phyloP scores from a whole-genome alignment of 2,888 invertebrate species.

The Rhaphigaster nebulosa region DNA sequence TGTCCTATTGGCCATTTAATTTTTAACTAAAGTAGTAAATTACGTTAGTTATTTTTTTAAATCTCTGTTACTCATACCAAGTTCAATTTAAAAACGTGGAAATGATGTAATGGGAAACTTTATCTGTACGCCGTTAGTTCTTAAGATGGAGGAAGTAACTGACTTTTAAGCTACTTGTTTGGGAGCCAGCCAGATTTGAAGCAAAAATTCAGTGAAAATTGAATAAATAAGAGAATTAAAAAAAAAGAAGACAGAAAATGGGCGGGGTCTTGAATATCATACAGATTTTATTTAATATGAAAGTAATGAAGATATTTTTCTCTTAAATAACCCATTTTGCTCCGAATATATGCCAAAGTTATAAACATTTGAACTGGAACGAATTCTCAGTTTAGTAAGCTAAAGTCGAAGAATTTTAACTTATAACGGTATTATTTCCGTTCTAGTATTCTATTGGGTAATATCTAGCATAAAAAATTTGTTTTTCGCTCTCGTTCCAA shows the following conservation, averaged over 20 bases:
- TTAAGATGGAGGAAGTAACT: background rate
- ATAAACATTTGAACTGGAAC: background rate
- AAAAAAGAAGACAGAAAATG: background rate
- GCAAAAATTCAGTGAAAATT: slow-evolving; percentile 17
- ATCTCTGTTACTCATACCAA: background rate
- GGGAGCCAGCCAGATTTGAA: background rate
- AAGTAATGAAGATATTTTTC: slow-evolving; percentile 29
- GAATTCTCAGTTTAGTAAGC: background rate
- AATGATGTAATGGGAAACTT: background rate
- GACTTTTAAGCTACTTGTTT: slow-evolving; percentile 41
- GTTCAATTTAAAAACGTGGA: background rate
- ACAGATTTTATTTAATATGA: background rate
- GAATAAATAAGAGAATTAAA: background rate
- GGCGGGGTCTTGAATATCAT: background rate
- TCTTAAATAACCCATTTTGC: background rate
- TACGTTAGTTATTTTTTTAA: background rate
- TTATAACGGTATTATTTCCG: background rate
- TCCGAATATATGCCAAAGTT: slow-evolving; percentile 4
- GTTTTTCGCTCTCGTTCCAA: background rate
- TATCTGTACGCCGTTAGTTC: background rate
- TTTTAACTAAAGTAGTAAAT: background rate
- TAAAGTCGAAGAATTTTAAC: background rate
- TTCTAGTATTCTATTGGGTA: background rate
- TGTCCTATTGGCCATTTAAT: too few relatives aligned
- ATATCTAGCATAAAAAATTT: background rate